Evolutionary conservation across 1,140 invertebrate genomes (phyloP), one percentile per base, ranked within the genome.

Genomic region (Drosophila sp.): DNA sequence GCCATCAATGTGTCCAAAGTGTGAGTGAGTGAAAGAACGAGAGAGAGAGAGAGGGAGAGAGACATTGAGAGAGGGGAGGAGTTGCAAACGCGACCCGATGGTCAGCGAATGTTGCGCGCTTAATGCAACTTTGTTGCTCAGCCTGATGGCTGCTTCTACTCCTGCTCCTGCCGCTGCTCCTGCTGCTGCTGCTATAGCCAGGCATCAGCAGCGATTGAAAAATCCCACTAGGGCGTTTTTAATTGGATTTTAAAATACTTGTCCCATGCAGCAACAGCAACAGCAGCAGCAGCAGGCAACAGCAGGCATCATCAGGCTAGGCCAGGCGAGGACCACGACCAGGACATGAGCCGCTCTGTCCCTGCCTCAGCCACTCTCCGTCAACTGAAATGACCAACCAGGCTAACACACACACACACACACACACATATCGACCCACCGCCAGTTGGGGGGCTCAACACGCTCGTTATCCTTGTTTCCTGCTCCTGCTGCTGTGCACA

Each of bases 221-320:
- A 87, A 87, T 89, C 84, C 84, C 66, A 82, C 66, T 57, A 72
- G 72, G 29, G 64, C 85, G 84, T 89, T 89, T 89, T 89, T 89
- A 89, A 89, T 89, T 89, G 84, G 84, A 89, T 89, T 89, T 89
- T 89, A 87, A 87, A 87, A 87, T 87, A 87, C 84, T 87, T 87
- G 84, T 87, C 77, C 84, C 80, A 89, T 90, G 54, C 57, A 66
- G 56, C 44, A 72, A 60, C 41, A 57, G 38, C 35, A 66, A 55
- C 61, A 57, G 23, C 44, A 33, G 25, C 62, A 41, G 64, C 23
- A 61, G 58, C 72, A 67, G 72, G 74, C 61, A 89, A 69, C 79
- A 87, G 82, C 83, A 72, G 84, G 72, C 84, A 90, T 90, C 84
- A 90, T 38, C 27, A 50, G 41, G n/a, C 62, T 30, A n/a, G 61